These are phyloP conservation scores for Aurelia aurita DNA, from an alignment of 30 jellyfish, hydroid and myxozoan genomes.

Conservation along the genomic window DNA sequence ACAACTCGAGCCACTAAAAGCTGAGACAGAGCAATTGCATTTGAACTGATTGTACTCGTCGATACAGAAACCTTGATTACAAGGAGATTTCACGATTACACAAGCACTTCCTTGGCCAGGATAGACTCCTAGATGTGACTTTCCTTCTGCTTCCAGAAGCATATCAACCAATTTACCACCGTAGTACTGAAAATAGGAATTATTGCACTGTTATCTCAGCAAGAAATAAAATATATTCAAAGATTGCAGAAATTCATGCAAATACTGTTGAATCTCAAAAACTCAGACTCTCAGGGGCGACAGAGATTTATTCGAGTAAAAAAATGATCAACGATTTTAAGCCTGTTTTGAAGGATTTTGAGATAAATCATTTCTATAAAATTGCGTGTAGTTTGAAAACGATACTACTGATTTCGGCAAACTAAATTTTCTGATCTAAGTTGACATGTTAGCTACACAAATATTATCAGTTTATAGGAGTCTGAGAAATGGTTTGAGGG, in stretches of 20 bases:
- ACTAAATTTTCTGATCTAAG: too few species aligned
- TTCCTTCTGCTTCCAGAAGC: conserved; percentile 77
- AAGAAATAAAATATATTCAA: neutral
- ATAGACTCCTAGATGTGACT: conserved; percentile 84
- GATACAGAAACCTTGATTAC: conserved; percentile 95
- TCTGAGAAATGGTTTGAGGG: too few species aligned
- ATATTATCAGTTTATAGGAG: too few species aligned
- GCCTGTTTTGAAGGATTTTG: too few species aligned
- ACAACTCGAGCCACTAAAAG: conserved; percentile 86
- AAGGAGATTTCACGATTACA: conserved; percentile 79
- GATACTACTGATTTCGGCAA: too few species aligned
- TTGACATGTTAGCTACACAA: too few species aligned
- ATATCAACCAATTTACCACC: conserved; percentile 92
- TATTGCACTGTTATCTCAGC: neutral
- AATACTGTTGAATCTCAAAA: too few species aligned
- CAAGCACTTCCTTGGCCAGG: conserved; percentile 99
- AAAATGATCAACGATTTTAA: neutral
- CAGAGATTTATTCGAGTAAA: neutral
- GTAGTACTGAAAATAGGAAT: conserved; percentile 68
- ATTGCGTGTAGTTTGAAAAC: too few species aligned
- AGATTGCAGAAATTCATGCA: too few species aligned
- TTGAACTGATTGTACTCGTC: conserved; percentile 86
- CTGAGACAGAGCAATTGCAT: conserved; percentile 96
- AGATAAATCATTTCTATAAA: too few species aligned
- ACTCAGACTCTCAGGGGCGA: too few species aligned